Evolutionary conservation across 2,797 vertebrate genomes (phyloP).

Genomic region (Pyrocephalus nanus): DNA sequence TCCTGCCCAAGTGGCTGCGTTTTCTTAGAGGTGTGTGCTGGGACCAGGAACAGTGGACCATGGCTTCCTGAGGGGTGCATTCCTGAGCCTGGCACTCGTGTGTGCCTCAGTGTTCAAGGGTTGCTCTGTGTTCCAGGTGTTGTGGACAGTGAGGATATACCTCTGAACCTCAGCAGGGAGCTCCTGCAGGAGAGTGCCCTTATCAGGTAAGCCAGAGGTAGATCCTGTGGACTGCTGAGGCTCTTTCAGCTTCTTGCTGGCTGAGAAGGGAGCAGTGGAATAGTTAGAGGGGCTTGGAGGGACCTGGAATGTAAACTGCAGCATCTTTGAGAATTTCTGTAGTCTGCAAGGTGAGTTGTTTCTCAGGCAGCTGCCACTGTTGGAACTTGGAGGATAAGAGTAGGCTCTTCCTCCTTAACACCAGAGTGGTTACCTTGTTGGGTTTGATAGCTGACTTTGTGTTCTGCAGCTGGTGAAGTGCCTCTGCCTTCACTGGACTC

Average conservation of each 20-base stretch:
- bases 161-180: conserved; percentile 96
- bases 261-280: neutral
- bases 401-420: neutral
- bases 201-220: conserved; percentile 82
- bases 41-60: accelerated
- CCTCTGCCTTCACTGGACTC: neutral
- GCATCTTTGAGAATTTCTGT: neutral
- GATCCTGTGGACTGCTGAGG: neutral
- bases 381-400: neutral
- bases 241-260: neutral
- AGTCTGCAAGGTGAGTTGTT: neutral
- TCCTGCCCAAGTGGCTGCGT: conserved; percentile 96
- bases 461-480: neutral
- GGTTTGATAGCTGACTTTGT: neutral
- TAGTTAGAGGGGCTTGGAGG: neutral
- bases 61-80: neutral
- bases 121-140: conserved; percentile 82
- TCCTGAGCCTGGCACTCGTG: neutral
- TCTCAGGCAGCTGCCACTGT: neutral
- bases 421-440: neutral
- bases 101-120: neutral
- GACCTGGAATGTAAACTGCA: neutral
- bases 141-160: conserved; percentile 98
- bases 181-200: conserved; percentile 93
- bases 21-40: conserved; percentile 86